A percentile compares a stretch with the other conserved stretches of the same genome.
These are phyloP conservation scores for Amphipyra tragopoginis DNA, from an alignment of 2,888 invertebrate species.

Conservation along the genomic window DNA sequence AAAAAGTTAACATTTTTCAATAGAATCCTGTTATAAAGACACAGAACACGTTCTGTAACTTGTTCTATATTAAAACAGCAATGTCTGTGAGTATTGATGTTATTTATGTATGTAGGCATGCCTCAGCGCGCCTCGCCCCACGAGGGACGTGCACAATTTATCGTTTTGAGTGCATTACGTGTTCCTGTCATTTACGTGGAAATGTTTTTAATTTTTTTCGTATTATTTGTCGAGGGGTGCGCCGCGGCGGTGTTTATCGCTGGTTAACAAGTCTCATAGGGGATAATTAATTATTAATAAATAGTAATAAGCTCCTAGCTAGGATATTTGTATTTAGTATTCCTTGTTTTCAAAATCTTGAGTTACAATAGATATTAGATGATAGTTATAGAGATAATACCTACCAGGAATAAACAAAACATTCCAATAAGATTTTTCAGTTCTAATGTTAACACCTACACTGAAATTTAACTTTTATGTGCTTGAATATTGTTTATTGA, in stretches of 20 bases:
- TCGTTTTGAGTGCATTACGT: constrained; percentile 13
- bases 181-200: constrained; percentile 19
- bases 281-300: constrained; percentile 10
- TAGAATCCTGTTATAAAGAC: no score
- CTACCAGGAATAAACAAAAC: no score
- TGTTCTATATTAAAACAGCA: not conserved
- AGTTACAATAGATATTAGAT: no score
- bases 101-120: not conserved
- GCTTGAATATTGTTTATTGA: no score
- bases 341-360: no score
- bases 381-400: no score
- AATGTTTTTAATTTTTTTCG: constrained; percentile 32
- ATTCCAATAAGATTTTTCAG: no score
- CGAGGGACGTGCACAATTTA: constrained; percentile 3
- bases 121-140: not conserved
- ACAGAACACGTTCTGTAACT: no score
- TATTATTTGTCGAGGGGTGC: constrained; percentile 19
- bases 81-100: not conserved
- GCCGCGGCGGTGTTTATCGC: constrained; percentile 11
- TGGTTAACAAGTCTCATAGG: constrained; percentile 8
- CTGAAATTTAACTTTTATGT: no score
- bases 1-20: no score
- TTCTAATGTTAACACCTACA: no score
- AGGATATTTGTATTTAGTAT: not conserved
- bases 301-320: constrained; percentile 1